A percentile compares a stretch with the other conserved stretches of the same genome.
phyloP scores from a whole-genome alignment of 2,113 vertebrate genomes.

The Cebidichthys violaceus region DNA sequence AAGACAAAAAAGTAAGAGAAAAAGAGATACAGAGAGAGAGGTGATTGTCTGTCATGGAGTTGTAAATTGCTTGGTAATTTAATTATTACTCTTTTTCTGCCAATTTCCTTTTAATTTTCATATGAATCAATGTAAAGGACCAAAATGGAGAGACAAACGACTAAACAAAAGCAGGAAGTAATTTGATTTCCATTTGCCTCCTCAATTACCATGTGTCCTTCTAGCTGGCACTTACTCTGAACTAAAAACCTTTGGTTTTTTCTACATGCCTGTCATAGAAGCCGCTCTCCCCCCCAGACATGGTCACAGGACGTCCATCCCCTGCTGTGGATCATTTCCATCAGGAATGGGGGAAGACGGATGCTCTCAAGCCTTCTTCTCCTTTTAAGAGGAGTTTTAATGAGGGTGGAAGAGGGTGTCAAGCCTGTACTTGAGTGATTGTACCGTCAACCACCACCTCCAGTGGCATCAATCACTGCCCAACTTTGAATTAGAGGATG shows the following conservation, averaged over 20 bases:
- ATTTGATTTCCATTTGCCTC: conserved; percentile 5
- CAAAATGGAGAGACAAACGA: conserved; percentile 6
- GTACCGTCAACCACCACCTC: conserved; percentile 68
- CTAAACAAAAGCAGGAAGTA: conserved; percentile 3
- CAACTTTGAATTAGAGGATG: conserved; percentile 74
- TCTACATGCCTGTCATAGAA: conserved; percentile 30
- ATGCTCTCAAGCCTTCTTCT: conserved; percentile 45
- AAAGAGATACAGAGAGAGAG: conserved; percentile 50
- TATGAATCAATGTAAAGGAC: not conserved
- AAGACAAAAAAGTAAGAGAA: conserved; percentile 70
- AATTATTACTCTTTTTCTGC: not conserved
- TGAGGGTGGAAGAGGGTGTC: conserved; percentile 65
- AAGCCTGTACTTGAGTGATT: conserved; percentile 74
- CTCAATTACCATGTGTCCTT: conserved; percentile 18
- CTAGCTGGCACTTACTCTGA: conserved; percentile 33
- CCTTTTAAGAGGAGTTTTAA: conserved; percentile 73
- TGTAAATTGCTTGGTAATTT: not conserved
- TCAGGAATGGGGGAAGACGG: conserved; percentile 32
- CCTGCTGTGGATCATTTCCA: conserved; percentile 52
- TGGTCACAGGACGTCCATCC: conserved; percentile 30
- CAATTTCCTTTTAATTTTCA: not conserved
- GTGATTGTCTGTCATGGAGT: conserved; percentile 36
- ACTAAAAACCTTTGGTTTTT: conserved; percentile 18
- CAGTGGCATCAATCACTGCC: conserved; percentile 77
- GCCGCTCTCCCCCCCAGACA: not conserved